Base-by-base conservation (phyloP, 2,888 invertebrate species). In the Cataglyphis rosenhaueri region DNA sequence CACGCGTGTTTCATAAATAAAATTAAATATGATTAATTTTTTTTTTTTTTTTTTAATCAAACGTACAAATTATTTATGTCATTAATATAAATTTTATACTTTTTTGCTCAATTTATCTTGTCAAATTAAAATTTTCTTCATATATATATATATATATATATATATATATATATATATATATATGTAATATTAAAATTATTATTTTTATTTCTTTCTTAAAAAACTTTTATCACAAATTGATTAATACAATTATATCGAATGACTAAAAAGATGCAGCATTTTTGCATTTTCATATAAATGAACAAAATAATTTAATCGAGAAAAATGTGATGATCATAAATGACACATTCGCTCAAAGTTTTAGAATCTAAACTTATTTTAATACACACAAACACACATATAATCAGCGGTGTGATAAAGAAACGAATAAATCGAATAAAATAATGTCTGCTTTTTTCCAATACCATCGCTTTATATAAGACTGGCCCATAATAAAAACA, bases 381-480 rank as follows among this genome's bases (percentile, higher is more conserved):
- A 85, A 81, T 71, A 82, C 41, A 81, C 52, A 25, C 55, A 25
- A 55, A 41, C 4, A 15, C 32, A 32, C 35, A 6, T 6, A 35
- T 18, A 59, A 65, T 62, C 55, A 59, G n/a, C 6, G 25, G 59
- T 25, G 64, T 25, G 65, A 59, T 38, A 32, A 73, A 52, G 44
- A 32, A 29, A 44, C 32, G 59, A 44, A 29, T 25, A 29, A 55
- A 79, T 5, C 15, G 10, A 35, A 35, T 38, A 78, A 84, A 79
- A 85, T 85, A 86, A 85, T 71, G 76, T 68, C 68, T 44, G 55
- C 74, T 81, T 71, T 81, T 81, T 83, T 75, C 83, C 85, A 71
- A 85, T 87, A 81, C 75, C 25, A 32, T 29, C 55, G 61, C 41
- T 84, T 68, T 82, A 25, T 52, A 78, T 52, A 84, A 59, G 73